Percentiles rank a stretch among this genome's conserved stretches.
Evolutionary conservation across 2,888 invertebrate genomes (phyloP).

Genomic region (Drosophila birchii): DNA sequence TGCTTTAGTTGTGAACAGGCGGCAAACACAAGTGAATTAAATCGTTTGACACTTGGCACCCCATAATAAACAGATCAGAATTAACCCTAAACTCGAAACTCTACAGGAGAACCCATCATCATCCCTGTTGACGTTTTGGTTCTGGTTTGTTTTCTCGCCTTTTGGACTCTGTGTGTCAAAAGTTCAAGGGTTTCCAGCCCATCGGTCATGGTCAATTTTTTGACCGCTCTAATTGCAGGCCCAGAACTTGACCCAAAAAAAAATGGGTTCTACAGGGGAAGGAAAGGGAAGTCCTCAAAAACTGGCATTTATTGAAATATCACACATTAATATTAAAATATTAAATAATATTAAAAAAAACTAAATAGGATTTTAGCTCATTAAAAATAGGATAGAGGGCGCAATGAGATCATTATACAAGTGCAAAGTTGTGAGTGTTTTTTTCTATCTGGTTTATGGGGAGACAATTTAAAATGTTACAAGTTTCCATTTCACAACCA

Average conservation of each 20-base stretch:
- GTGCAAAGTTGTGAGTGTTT: background rate
- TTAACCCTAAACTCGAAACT: slow-evolving; percentile 19
- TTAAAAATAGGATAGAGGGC: background rate
- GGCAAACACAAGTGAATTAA: slow-evolving; percentile 1
- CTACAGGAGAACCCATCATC: background rate
- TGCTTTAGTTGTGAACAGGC: background rate
- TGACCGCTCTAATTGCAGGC: slow-evolving; percentile 20
- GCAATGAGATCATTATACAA: background rate
- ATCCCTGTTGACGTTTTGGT: background rate
- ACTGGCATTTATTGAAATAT: background rate
- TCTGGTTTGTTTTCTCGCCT: slow-evolving; percentile 7
- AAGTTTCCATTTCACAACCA: background rate
- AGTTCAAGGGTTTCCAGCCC: slow-evolving; percentile 26
- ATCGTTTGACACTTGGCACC: slow-evolving; percentile 10
- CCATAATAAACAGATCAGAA: slow-evolving; percentile 30
- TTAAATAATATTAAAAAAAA: background rate
- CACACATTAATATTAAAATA: background rate
- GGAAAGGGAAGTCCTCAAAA: background rate
- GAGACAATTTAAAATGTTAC: no score
- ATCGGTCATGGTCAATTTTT: slow-evolving; percentile 25
- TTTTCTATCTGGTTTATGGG: background rate
- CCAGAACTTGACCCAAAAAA: slow-evolving; percentile 25
- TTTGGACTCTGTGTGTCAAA: slow-evolving; percentile 8
- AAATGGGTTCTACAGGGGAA: background rate
- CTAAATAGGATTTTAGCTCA: background rate